phyloP scores from a whole-genome alignment of 35 echinoderm and acorn worm genomes.

The Stichopus chloronotus region DNA sequence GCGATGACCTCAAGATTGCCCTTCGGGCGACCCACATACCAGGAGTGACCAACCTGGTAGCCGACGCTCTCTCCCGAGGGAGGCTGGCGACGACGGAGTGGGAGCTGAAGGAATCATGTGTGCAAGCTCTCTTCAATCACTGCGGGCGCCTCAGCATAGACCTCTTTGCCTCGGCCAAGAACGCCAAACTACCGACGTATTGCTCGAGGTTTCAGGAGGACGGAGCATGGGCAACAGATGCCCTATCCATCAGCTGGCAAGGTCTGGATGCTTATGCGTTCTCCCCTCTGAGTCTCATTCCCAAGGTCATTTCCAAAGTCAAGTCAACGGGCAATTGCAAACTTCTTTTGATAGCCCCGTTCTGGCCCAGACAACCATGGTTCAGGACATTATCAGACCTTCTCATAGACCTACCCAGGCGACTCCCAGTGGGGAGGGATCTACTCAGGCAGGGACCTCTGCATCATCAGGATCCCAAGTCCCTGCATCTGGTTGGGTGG shows the following conservation, averaged over 20 bases:
- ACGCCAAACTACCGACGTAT: constrained; percentile 56
- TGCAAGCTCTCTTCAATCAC: neutral
- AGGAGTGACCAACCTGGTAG: constrained; percentile 44
- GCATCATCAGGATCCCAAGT: too few relatives aligned
- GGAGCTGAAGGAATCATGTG: neutral
- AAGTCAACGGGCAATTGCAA: constrained; percentile 23
- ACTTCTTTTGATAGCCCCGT: too few relatives aligned
- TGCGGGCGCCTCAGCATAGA: constrained; percentile 29
- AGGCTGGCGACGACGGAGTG: constrained; percentile 28
- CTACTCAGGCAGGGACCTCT: neutral
- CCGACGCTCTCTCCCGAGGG: constrained; percentile 53
- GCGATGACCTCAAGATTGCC: constrained; percentile 13
- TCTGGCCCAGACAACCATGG: too few relatives aligned
- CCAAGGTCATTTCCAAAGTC: neutral
- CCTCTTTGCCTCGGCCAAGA: constrained; percentile 52
- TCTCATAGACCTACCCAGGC: too few relatives aligned
- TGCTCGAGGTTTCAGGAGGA: constrained; percentile 45
- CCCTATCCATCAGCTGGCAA: constrained; percentile 66
- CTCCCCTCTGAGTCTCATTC: neutral
- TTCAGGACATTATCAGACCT: too few relatives aligned
- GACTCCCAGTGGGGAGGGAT: neutral
- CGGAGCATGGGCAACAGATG: constrained; percentile 48
- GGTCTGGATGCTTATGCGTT: constrained; percentile 45
- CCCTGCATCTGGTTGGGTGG: too few relatives aligned
- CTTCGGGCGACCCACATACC: constrained; percentile 57